A percentile compares a stretch with the other conserved stretches of the same genome.
Evolutionary conservation across 2,888 invertebrate genomes (phyloP).

Genomic region (Papilio elwesi): DNA sequence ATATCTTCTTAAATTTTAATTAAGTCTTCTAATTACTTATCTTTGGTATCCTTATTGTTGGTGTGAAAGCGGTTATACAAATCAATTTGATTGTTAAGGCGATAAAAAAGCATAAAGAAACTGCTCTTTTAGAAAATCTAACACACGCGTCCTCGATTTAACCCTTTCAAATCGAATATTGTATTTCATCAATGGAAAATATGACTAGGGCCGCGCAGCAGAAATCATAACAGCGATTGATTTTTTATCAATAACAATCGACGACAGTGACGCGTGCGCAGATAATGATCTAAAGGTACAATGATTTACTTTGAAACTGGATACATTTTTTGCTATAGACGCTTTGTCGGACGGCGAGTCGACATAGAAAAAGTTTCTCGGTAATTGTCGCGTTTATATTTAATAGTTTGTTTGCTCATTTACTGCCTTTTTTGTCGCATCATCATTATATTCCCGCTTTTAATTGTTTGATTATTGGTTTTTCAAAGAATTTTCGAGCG

Average conservation of each 20-base stretch:
- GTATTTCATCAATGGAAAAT: conserved; percentile 65
- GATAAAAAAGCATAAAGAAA: conserved; percentile 55
- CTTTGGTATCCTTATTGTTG: too few species aligned
- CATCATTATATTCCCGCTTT: conserved; percentile 10
- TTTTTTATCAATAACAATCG: conserved; percentile 63
- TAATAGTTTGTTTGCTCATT: conserved; percentile 27
- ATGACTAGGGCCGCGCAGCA: conserved; percentile 54
- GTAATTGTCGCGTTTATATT: conserved; percentile 44
- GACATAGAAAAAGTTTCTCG: conserved; percentile 43
- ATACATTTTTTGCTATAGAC: conserved; percentile 67
- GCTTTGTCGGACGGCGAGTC: conserved; percentile 49
- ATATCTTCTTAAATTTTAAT: too few species aligned
- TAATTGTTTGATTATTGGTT: conserved; percentile 14
- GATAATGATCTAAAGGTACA: conserved; percentile 60
- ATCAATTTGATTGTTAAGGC: conserved; percentile 40
- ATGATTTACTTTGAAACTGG: conserved; percentile 61
- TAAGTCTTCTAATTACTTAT: too few species aligned
- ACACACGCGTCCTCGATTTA: conserved; percentile 44
- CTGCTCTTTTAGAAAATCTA: conserved; percentile 51
- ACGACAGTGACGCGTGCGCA: conserved; percentile 58
- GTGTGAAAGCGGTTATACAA: too few species aligned
- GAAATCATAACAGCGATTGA: conserved; percentile 66
- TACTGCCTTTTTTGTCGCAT: conserved; percentile 5
- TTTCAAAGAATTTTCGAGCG: conserved; percentile 27
- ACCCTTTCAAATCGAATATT: conserved; percentile 72